Base-by-base conservation (phyloP, 1,140 invertebrate genomes). In the Drosophila pandora region DNA sequence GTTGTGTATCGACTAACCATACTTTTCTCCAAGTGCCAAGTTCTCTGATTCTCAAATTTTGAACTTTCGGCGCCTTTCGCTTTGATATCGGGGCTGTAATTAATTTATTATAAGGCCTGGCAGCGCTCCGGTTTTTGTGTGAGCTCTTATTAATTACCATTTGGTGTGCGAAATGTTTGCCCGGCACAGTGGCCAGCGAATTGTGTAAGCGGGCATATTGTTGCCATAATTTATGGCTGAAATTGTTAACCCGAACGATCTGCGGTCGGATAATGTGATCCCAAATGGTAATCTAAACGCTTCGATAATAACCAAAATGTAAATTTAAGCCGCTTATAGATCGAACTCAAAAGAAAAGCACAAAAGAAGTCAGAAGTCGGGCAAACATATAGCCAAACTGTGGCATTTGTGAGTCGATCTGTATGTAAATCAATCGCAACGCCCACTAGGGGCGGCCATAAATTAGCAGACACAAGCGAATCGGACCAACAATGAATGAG, bases 71-170 rank as follows among this genome's bases (percentile, higher is more conserved):
- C 60, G 75, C 57, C 65, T 76, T 82, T 81, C 56, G 65, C 75
- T 79, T 87, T 87, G 82, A 88, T 88, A 82, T 88, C 39, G 71
- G 9, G 63, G 47, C 65, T 79, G 79, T 89, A 88, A 88, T 89
- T 88, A 88, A 88, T 88, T 88, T 88, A 88, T 88, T 62, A 82
- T 73, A 82, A 81, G 49, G 61, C 70, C 74, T 68, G 68, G 56
- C 74, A 64, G 59, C 67, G 80, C 50, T 69, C 39, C 53, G 41
- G 23, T 68, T 69, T 67, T 56, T 68, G 60, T 68, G 43, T 17
- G 62, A 37, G 50, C 65, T 49, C 65, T 57, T 69, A 69, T 69
- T 69, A 69, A 69, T 69, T 69, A 69, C 63, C 50, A 69, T 32
- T 68, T 69, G 50, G 43, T 69, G 65, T 69, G 50, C 56, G 62